Percentiles rank a stretch among this genome's conserved stretches.
phyloP scores from a whole-genome alignment of 2,113 vertebrate species.

The Girardinichthys multiradiatus region DNA sequence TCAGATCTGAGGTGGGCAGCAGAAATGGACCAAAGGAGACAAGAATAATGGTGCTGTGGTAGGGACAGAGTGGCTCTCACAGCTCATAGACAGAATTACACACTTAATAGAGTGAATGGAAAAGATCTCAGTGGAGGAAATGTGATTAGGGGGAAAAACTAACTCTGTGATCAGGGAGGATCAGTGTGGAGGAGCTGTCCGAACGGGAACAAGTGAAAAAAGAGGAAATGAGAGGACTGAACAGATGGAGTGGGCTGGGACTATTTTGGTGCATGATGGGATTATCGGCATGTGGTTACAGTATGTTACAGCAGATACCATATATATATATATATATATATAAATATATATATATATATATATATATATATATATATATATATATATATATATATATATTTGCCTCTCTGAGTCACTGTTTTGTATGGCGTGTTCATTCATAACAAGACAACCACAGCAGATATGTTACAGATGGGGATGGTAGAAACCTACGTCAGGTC shows the following conservation, averaged over 20 bases:
- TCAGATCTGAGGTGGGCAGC: constrained; percentile 28
- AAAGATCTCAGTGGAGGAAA: constrained; percentile 44
- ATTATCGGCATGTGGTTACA: constrained; percentile 74
- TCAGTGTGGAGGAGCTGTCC: constrained; percentile 9
- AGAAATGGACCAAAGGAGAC: constrained; percentile 42
- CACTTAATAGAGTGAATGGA: constrained; percentile 53
- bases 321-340: too few relatives aligned
- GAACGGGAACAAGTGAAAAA: constrained; percentile 36
- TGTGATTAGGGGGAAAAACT: constrained; percentile 50
- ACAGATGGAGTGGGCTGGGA: constrained; percentile 75
- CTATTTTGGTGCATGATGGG: constrained; percentile 66
- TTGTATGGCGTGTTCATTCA: constrained; percentile 42
- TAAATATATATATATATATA: neutral
- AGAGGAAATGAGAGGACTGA: constrained; percentile 50
- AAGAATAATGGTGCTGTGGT: constrained; percentile 51
- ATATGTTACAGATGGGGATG: neutral
- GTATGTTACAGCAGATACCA: constrained; percentile 69
- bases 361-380: too few relatives aligned
- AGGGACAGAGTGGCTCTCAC: constrained; percentile 46
- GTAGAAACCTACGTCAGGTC: neutral
- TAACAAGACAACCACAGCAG: neutral
- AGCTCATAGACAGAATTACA: constrained; percentile 41
- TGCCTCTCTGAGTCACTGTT: constrained; percentile 44
- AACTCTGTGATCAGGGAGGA: constrained; percentile 32
- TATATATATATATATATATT: constrained; percentile 22